Evolutionary conservation across 2,113 vertebrate species (phyloP), one percentile per base, ranked within the genome.

Genomic region (Chrysochloris asiatica): DNA sequence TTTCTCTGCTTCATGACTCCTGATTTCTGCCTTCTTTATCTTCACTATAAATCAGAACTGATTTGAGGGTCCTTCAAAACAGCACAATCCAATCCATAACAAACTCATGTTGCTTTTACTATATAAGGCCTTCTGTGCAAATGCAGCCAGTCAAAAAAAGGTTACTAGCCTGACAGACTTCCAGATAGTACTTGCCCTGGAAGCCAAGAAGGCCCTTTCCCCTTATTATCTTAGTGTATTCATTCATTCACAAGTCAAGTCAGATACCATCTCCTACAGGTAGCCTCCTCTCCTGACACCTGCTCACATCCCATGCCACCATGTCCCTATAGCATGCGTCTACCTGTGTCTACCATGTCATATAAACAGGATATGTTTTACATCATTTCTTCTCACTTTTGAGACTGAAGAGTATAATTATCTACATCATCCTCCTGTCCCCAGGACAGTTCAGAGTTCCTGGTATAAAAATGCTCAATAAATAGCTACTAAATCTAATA

Each of bases 381-480:
- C 4, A 19, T 45, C 6, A 17, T 19, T 85, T 72, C 19, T 45
- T 82, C 33, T 86, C 43, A 88, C 33, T 4, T 80, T 24, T 83
- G 59, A 89, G 89, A 73, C 11, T 22, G 10, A 59, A 63, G 45
- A 76, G 10, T 65, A 41, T 80, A 59, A 41, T 61, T 79, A 22
- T 86, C 41, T 81, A 48, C 77, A 36, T 63, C 73, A 90, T 1
- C 67, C 41, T 33, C 14, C 13, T 28, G 33, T 84, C 75, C 43
- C 76, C 54, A 92, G 65, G 36, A 69, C n/a, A 77, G 61, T 65
- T 89, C n/a, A 86, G 75, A 50, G 16, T 83, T 86, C 50, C 41
- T 36, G 9, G 88, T 56, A 85, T 14, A 83, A 82, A 80, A 14
- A 2, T 52, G 19, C 26, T 90, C 33, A 78, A 24, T 72, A 90